Evolutionary conservation across 1,140 invertebrate species (phyloP).

Genomic region (Megathymus violae): DNA sequence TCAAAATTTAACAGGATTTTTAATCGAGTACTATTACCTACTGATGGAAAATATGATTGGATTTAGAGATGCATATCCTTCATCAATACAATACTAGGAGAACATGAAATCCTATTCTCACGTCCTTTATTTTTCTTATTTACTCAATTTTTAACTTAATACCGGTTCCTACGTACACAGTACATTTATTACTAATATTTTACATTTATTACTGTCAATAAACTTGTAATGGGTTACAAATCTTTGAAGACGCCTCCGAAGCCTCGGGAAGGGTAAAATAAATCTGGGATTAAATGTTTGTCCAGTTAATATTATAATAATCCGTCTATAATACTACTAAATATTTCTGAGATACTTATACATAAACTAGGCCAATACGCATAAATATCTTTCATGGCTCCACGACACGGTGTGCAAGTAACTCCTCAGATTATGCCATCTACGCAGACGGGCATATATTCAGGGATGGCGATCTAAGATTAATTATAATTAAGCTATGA

Average conservation of each 20-base stretch:
- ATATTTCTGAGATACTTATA: neutral
- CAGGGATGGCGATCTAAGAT: neutral
- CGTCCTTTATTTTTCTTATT: too few species aligned
- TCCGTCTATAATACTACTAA: neutral
- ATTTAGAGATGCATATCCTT: too few species aligned
- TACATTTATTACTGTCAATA: neutral
- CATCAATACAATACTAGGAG: too few species aligned
- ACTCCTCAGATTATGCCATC: constrained; percentile 4
- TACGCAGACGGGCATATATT: neutral
- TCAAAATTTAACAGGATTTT: too few species aligned
- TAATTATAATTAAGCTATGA: neutral
- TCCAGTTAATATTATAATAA: neutral
- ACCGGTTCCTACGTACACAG: too few species aligned
- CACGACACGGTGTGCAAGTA: neutral
- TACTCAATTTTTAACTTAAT: too few species aligned
- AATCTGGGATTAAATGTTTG: neutral
- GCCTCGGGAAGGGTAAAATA: neutral
- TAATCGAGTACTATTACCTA: too few species aligned
- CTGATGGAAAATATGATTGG: too few species aligned
- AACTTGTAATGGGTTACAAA: neutral
- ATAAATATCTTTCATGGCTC: neutral
- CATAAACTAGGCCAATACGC: neutral
- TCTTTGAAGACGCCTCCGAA: neutral
- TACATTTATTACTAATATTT: neutral
- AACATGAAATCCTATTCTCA: too few species aligned